Evolutionary conservation across 1,140 invertebrate species (phyloP), one percentile per base, ranked within the genome.

Genomic region (Cataglyphis hispanica): DNA sequence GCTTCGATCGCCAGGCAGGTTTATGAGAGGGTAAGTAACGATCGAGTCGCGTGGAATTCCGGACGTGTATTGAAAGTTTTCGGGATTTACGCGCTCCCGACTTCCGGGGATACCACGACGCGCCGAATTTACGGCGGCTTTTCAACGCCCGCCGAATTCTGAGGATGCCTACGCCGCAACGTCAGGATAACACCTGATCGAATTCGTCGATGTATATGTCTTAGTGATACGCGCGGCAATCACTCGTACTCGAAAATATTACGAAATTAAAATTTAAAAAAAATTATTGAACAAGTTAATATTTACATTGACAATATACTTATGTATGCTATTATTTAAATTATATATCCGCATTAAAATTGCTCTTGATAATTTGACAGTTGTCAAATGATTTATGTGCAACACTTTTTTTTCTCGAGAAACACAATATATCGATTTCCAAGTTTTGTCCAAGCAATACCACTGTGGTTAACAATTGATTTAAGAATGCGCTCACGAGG

Each of bases 41-140:
- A 81, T 87, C 76, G 58, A 34, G 31, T 46, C 66, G 85, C 31
- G 85, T 85, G 58, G 58, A 90, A 90, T 90, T 86, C 89, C 86
- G 83, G 58, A 80, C 86, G 88, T 61, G 81, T 77, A 81, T 90
- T 87, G 83, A 50, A 87, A 90, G 77, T 69, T 81, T 70, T 64
- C 77, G 67, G 22, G 86, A 90, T 90, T 90, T 90, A 90, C 89
- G 86, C 83, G 89, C 78, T 90, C 90, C 88, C 89, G 88, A 90
- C 88, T 90, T 90, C 89, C 89, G 88, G 78, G 43, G 43, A 61
- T 78, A n/a, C 53, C 67, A 75, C 72, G 58, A 74, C 78, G 86
- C 76, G 58, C 46, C 67, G 76, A 89, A 89, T 89, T 88, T 89
- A 89, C 87, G 46, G 60, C 80, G 70, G 60, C 78, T 72, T 72